These are phyloP conservation scores for Bombyx mori DNA, from an alignment of 1,140 invertebrate species.

Conservation along the genomic window DNA sequence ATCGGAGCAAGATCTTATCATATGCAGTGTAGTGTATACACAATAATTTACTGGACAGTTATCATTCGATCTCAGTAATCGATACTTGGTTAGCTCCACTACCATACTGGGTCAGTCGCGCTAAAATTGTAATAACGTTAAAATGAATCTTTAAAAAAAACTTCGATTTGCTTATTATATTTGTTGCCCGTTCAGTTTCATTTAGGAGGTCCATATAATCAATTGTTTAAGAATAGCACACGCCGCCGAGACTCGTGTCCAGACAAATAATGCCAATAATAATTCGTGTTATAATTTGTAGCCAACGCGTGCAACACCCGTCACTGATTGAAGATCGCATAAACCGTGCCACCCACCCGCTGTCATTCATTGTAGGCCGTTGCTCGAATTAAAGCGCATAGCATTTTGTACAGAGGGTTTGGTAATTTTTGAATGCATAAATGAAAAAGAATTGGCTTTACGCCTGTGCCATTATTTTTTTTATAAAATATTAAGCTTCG, in stretches of 20 bases:
- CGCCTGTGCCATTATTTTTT: no score
- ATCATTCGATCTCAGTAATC: conserved; percentile 55
- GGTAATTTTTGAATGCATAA: no score
- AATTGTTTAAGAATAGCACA: no score
- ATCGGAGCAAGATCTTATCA: conserved; percentile 40
- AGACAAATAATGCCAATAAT: conserved; percentile 49
- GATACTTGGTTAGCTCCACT: conserved; percentile 32
- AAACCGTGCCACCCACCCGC: conserved; percentile 49
- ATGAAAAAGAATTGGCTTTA: no score
- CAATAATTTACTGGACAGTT: conserved; percentile 46
- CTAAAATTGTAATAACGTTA: no score
- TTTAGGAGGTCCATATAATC: no score
- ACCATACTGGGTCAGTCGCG: no score
- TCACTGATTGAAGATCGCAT: conserved; percentile 51
- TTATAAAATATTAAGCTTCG: no score
- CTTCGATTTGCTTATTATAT: no score
- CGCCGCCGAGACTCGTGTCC: conserved; percentile 27
- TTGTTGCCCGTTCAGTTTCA: no score
- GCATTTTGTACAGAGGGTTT: no score
- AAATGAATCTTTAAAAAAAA: no score
- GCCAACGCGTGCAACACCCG: conserved; percentile 51
- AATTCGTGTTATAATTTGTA: conserved; percentile 40
- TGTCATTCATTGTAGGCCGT: conserved; percentile 34
- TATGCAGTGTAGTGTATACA: conserved; percentile 4
- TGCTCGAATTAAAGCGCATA: conserved; percentile 15